phyloP scores from a whole-genome alignment of 2,888 invertebrate species.

The Punctoribates punctum region DNA sequence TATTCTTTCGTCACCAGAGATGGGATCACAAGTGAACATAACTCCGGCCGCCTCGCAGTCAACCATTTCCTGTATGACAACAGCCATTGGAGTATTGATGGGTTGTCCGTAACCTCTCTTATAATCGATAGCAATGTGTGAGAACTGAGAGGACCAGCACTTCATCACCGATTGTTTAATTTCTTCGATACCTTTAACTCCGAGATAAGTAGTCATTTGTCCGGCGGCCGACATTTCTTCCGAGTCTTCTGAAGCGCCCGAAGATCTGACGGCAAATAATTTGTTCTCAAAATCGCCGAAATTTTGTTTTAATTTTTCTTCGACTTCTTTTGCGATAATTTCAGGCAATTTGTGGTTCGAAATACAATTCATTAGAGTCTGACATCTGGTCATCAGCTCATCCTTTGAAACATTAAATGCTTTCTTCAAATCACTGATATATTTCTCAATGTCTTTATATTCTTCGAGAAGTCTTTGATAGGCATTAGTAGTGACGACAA shows the following conservation, averaged over 20 bases:
- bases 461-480: slow-evolving; percentile 13
- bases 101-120: slow-evolving; percentile 71
- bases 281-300: slow-evolving; percentile 29
- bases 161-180: slow-evolving; percentile 33
- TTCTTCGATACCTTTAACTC: slow-evolving; percentile 16
- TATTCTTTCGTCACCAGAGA: slow-evolving; percentile 64
- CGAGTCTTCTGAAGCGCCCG: slow-evolving; percentile 73
- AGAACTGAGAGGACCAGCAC: slow-evolving; percentile 64
- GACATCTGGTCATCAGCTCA: slow-evolving; percentile 1
- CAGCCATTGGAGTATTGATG: slow-evolving; percentile 67
- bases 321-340: slow-evolving; percentile 19
- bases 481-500: slow-evolving; percentile 42
- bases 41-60: slow-evolving; percentile 66
- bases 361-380: not conserved
- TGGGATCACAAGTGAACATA: slow-evolving; percentile 74
- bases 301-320: not conserved
- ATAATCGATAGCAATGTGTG: slow-evolving; percentile 71
- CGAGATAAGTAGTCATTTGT: slow-evolving; percentile 40
- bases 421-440: slow-evolving; percentile 27
- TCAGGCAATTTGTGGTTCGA: not conserved
- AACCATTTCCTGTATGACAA: slow-evolving; percentile 75
- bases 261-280: slow-evolving; percentile 55
- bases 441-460: not conserved
- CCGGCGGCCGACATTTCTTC: slow-evolving; percentile 45
- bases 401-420: not conserved